These are phyloP conservation scores for Acanthosepion esculentum DNA, from an alignment of 2,888 invertebrate genomes.

Conservation along the genomic window DNA sequence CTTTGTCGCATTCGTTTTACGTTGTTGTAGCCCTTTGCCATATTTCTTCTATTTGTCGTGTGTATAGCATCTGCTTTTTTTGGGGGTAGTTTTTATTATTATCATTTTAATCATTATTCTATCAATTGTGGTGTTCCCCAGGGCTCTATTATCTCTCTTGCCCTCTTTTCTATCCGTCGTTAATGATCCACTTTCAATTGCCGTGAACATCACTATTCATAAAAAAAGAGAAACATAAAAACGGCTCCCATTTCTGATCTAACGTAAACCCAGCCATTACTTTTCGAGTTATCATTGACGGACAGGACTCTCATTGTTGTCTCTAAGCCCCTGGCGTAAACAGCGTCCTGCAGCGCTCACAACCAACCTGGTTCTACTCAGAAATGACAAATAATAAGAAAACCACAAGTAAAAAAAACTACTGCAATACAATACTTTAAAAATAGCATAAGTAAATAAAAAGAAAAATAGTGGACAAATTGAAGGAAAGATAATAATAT, in stretches of 20 bases:
- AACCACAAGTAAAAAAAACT: not conserved
- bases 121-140: not conserved
- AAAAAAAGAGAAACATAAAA: not conserved
- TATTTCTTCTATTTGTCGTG: not conserved
- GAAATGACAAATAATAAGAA: not conserved
- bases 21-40: not conserved
- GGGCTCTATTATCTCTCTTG: not conserved
- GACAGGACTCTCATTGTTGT: not conserved
- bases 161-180: not conserved
- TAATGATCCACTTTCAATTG: not conserved
- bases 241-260: not conserved
- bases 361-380: not conserved
- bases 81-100: not conserved
- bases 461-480: too few species aligned
- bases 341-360: not conserved
- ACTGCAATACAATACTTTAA: too few species aligned
- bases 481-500: too few species aligned
- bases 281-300: not conserved
- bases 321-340: not conserved
- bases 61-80: not conserved
- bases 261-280: not conserved
- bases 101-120: not conserved
- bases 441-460: too few species aligned
- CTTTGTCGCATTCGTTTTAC: not conserved
- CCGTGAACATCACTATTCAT: not conserved